Percentiles rank a stretch among this genome's conserved stretches.
These are phyloP conservation scores for Lordiphosa collinella DNA, from an alignment of 1,140 invertebrate genomes.

Conservation along the genomic window DNA sequence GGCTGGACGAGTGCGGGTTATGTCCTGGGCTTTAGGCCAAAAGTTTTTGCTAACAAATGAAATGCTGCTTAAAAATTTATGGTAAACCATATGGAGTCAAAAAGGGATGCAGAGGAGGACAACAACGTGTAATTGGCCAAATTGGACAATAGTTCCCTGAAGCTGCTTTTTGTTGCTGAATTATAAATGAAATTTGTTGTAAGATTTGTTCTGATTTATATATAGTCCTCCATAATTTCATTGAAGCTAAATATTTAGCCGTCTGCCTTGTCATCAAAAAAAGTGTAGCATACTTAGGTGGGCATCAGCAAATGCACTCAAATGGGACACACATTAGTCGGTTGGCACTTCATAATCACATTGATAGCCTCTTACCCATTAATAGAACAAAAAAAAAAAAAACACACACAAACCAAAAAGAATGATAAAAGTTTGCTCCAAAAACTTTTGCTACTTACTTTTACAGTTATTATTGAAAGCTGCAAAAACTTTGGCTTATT, in stretches of 20 bases:
- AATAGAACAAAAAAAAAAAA: constrained; percentile 8
- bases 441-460: constrained; percentile 72
- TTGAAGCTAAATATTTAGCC: too few species aligned
- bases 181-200: too few species aligned
- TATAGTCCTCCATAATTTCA: too few species aligned
- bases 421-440: constrained; percentile 29
- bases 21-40: constrained; percentile 15
- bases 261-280: too few species aligned
- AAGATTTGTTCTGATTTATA: too few species aligned
- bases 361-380: constrained; percentile 35
- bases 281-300: too few species aligned
- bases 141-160: constrained; percentile 1
- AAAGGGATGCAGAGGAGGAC: not conserved
- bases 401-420: too few species aligned
- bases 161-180: too few species aligned
- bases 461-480: constrained; percentile 76
- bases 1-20: constrained; percentile 30
- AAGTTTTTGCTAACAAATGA: constrained; percentile 50
- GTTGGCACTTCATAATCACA: constrained; percentile 61
- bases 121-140: constrained; percentile 30
- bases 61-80: constrained; percentile 67
- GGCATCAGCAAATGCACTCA: constrained; percentile 18
- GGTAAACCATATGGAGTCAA: constrained; percentile 51
- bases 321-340: constrained; percentile 44
- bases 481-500: constrained; percentile 74